Conservation (phyloP, 2,797 vertebrate genomes). For the Macropus fuliginosus region DNA sequence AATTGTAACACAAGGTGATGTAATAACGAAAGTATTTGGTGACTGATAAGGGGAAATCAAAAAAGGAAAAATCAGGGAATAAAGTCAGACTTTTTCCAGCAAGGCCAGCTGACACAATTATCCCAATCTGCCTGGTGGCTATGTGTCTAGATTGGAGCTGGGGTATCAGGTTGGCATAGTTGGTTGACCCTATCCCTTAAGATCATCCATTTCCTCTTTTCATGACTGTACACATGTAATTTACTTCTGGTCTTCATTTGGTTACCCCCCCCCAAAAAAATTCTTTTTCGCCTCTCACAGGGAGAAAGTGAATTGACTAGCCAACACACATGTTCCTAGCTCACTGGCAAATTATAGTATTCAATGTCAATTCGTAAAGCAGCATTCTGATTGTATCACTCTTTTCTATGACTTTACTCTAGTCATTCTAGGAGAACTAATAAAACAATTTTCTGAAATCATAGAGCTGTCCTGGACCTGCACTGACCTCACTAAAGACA, state of each 20-base stretch:
- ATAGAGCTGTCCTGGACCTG: not conserved
- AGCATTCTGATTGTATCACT: not conserved
- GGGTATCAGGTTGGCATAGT: not conserved
- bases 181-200: not conserved
- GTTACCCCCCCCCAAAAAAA: conserved; percentile 6
- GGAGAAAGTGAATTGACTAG: not conserved
- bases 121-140: not conserved
- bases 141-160: not conserved
- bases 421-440: not conserved
- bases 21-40: conserved; percentile 19
- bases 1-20: not conserved
- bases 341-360: not conserved
- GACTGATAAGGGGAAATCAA: not conserved
- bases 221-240: conserved; percentile 16
- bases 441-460: not conserved
- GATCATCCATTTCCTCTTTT: conserved; percentile 11
- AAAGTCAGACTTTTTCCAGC: not conserved
- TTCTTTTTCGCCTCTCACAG: not conserved
- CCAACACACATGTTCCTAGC: not conserved
- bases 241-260: conserved; percentile 29
- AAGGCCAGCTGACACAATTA: not conserved
- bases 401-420: not conserved
- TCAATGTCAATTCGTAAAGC: not conserved
- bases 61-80: not conserved
- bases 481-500: not conserved